These are phyloP conservation scores for Helostoma temminkii DNA, from an alignment of 2,797 vertebrate genomes.

Conservation along the genomic window DNA sequence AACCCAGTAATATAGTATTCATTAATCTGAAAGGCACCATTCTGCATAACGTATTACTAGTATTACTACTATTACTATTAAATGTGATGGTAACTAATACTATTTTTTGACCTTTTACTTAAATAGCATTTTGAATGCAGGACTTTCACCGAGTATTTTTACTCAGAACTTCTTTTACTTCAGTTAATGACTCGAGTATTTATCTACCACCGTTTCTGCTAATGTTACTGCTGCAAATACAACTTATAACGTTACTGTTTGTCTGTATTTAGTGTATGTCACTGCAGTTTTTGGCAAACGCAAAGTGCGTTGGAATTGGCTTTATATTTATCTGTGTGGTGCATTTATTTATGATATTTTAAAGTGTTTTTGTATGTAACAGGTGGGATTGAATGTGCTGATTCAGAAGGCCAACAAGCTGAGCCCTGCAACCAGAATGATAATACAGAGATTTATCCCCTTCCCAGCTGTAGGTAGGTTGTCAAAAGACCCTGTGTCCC, in stretches of 20 bases:
- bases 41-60: too few relatives aligned
- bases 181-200: too few relatives aligned
- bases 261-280: neutral
- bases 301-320: neutral
- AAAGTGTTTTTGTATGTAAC: constrained; percentile 24
- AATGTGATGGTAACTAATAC: too few relatives aligned
- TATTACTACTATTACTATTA: too few relatives aligned
- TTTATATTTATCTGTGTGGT: neutral
- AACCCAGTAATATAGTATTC: too few relatives aligned
- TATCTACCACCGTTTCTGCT: too few relatives aligned
- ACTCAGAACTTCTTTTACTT: too few relatives aligned
- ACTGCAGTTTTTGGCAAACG: neutral
- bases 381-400: constrained; percentile 96
- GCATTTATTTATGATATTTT: neutral
- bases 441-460: constrained; percentile 96
- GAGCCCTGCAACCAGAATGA: constrained; percentile 91
- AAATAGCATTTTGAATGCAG: too few relatives aligned
- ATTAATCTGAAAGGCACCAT: too few relatives aligned
- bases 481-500: constrained; percentile 6
- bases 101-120: too few relatives aligned
- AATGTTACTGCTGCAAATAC: neutral
- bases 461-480: constrained; percentile 96
- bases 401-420: constrained; percentile 94
- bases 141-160: too few relatives aligned
- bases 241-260: neutral